These are phyloP conservation scores for Serranochromis macrocephalus DNA, from an alignment of 2,113 vertebrate species.

Conservation along the genomic window DNA sequence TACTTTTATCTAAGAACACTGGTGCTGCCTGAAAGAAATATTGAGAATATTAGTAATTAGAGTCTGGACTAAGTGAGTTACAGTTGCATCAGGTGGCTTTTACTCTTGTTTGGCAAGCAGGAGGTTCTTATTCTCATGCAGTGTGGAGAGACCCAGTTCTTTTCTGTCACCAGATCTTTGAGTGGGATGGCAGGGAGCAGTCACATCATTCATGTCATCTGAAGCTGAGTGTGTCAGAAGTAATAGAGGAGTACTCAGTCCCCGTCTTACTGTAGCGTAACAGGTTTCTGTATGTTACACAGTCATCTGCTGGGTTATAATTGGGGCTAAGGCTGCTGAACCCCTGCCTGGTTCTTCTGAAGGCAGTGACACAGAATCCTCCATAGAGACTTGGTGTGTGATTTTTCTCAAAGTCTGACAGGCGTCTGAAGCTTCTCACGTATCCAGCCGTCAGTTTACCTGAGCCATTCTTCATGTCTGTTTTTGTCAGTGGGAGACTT, in stretches of 20 bases:
- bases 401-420: conserved; percentile 42
- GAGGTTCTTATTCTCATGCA: neutral
- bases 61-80: neutral
- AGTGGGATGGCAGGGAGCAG: conserved; percentile 33
- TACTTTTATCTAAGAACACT: neutral
- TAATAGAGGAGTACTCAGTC: conserved; percentile 20
- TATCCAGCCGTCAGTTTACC: conserved; percentile 39
- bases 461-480: neutral
- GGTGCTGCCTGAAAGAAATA: neutral
- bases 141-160: conserved; percentile 1
- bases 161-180: conserved; percentile 41
- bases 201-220: conserved; percentile 42
- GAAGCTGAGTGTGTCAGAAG: conserved; percentile 31
- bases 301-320: conserved; percentile 45
- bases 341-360: conserved; percentile 12
- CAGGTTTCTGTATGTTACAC: conserved; percentile 16
- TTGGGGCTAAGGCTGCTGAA: conserved; percentile 42
- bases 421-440: conserved; percentile 18
- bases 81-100: neutral
- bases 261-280: neutral
- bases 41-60: conserved; percentile 9
- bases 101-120: conserved; percentile 4
- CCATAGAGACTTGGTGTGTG: conserved; percentile 30
- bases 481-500: conserved; percentile 1
- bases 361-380: conserved; percentile 26